Conservation (phyloP, 2,797 vertebrate genomes). For the Hydrophis major region DNA sequence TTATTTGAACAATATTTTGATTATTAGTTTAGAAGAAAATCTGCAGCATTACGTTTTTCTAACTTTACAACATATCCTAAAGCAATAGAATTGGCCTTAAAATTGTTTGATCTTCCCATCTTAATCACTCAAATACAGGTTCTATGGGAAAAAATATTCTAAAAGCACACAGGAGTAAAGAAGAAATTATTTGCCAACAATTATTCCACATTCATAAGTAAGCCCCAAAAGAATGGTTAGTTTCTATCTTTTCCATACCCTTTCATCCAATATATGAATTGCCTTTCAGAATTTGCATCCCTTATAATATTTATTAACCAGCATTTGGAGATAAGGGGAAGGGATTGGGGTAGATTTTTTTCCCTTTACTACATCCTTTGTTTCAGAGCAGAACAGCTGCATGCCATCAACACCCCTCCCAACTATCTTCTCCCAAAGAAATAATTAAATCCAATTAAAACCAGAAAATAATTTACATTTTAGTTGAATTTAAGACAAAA, state of each 20-base stretch:
- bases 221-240: slow-evolving; percentile 10
- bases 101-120: background rate
- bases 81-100: background rate
- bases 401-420: slow-evolving; percentile 65
- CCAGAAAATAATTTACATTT: slow-evolving; percentile 78
- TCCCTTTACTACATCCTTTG: slow-evolving; percentile 62
- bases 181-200: background rate
- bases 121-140: background rate
- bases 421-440: slow-evolving; percentile 60
- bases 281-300: slow-evolving; percentile 46
- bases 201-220: background rate
- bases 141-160: background rate
- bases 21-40: background rate
- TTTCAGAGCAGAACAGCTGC: slow-evolving; percentile 62
- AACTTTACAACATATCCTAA: background rate
- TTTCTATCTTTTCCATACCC: slow-evolving; percentile 40
- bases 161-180: background rate
- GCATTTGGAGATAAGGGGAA: slow-evolving; percentile 51
- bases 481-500: slow-evolving; percentile 65
- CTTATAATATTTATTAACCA: slow-evolving; percentile 42
- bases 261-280: slow-evolving; percentile 41
- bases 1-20: background rate
- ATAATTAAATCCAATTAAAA: slow-evolving; percentile 80
- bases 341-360: slow-evolving; percentile 3
- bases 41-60: background rate